A percentile compares a stretch with the other conserved stretches of the same genome.
Conservation (phyloP, 2,888 invertebrate genomes). For the Baronia brevicornis region DNA sequence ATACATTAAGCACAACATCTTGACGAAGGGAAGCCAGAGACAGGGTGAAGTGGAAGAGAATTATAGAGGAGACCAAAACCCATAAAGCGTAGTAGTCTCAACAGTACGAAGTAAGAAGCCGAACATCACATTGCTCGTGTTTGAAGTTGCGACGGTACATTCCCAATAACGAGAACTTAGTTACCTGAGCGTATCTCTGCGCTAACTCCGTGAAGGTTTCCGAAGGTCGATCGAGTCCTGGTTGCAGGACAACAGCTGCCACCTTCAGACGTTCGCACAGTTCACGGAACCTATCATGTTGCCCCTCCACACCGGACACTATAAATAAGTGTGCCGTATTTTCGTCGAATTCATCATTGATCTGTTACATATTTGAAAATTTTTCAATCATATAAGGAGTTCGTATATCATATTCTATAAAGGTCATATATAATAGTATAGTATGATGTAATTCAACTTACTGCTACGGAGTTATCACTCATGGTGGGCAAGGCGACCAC, state of each 20-base stretch:
- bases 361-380: slow-evolving; percentile 29
- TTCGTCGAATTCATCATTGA: slow-evolving; percentile 35
- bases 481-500: too few relatives aligned
- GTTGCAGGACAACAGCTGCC: slow-evolving; percentile 37
- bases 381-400: not conserved
- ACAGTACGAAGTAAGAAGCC: too few relatives aligned
- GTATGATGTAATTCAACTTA: too few relatives aligned
- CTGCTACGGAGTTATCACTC: too few relatives aligned
- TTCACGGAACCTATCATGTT: slow-evolving; percentile 29
- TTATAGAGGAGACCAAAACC: too few relatives aligned
- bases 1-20: too few relatives aligned
- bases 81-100: too few relatives aligned
- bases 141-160: too few relatives aligned
- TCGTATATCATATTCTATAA: not conserved
- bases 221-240: slow-evolving; percentile 28
- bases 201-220: slow-evolving; percentile 36
- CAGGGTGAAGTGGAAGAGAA: too few relatives aligned
- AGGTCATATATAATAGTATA: slow-evolving; percentile 8
- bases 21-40: too few relatives aligned
- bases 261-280: slow-evolving; percentile 40
- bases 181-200: slow-evolving; percentile 32
- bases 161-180: too few relatives aligned
- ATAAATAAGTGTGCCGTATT: slow-evolving; percentile 32
- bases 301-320: slow-evolving; percentile 43
- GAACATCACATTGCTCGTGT: too few relatives aligned